phyloP scores from a whole-genome alignment of 2,113 vertebrate species.

The Phalacrocorax carbo region DNA sequence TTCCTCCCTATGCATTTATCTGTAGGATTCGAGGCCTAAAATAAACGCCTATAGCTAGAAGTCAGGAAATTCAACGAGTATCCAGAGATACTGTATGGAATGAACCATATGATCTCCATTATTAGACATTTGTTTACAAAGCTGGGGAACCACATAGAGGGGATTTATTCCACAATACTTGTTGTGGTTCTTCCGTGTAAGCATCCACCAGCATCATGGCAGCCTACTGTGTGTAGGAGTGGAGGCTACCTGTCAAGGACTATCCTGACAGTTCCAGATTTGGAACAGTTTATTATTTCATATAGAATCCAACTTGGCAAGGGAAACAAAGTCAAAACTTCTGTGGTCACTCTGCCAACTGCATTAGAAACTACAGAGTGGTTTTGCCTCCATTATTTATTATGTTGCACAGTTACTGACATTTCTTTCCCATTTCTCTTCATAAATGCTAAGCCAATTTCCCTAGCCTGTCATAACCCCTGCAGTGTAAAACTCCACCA shows the following conservation, averaged over 20 bases:
- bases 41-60: background rate
- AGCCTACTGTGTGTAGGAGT: background rate
- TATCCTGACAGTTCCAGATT: background rate
- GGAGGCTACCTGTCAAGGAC: background rate
- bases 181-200: background rate
- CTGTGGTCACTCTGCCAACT: background rate
- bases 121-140: background rate
- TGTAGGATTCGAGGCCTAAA: background rate
- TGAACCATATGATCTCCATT: background rate
- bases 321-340: background rate
- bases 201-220: fast-evolving
- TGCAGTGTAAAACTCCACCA: background rate
- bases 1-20: background rate
- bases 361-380: background rate
- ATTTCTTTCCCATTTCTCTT: background rate
- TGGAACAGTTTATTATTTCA: background rate
- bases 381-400: background rate
- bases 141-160: background rate
- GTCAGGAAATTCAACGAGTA: background rate
- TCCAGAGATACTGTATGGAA: background rate
- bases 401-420: background rate
- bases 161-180: background rate
- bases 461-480: background rate
- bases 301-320: background rate
- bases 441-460: background rate